Evolutionary conservation across 2,888 invertebrate species (phyloP).

Genomic region (Theristus sp.): DNA sequence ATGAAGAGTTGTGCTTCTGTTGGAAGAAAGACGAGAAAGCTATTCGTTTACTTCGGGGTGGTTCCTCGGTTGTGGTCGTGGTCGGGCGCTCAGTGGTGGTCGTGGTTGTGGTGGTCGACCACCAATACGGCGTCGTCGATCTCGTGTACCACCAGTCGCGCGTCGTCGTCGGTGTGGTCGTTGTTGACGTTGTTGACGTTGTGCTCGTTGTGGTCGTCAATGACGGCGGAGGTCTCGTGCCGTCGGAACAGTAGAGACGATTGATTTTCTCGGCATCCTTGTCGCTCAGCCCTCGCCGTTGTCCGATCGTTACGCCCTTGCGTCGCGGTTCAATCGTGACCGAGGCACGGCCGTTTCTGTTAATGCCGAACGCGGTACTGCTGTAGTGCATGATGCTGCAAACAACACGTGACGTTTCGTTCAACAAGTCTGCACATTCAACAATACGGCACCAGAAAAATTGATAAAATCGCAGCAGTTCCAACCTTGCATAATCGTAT

Average conservation of each 20-base stretch:
- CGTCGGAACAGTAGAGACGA: neutral
- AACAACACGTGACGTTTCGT: no score
- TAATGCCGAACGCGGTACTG: neutral
- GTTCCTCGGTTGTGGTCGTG: no score
- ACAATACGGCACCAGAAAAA: no score
- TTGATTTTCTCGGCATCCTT: neutral
- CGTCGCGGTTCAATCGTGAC: neutral
- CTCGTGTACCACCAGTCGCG: neutral
- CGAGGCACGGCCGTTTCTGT: neutral
- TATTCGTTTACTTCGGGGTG: no score
- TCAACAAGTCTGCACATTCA: no score
- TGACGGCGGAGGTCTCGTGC: neutral
- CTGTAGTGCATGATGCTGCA: neutral
- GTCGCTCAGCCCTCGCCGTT: neutral
- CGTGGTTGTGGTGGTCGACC: neutral
- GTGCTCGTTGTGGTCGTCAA: neutral
- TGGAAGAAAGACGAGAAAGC: no score
- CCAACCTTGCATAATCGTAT: neutral
- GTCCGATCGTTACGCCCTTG: neutral
- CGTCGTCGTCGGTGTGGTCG: neutral
- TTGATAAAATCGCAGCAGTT: no score
- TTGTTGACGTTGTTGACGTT: neutral
- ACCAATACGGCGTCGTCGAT: neutral
- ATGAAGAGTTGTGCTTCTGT: no score
- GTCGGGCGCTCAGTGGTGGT: no score